These are phyloP conservation scores for Leptopilina drosophilae DNA, from an alignment of 2,888 invertebrate genomes.

Conservation along the genomic window DNA sequence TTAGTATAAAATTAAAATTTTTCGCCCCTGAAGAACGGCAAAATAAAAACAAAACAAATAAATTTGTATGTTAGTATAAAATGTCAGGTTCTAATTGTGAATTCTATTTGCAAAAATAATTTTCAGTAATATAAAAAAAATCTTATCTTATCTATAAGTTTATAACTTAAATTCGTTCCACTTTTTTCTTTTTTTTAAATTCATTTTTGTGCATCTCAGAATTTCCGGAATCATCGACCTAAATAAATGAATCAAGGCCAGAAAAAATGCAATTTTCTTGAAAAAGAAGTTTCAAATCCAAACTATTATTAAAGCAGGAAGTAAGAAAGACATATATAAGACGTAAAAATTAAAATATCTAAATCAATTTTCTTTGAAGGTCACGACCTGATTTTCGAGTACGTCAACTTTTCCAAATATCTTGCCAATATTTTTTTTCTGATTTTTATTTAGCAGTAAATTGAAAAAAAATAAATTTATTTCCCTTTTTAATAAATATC, in stretches of 20 bases:
- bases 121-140: too few species aligned
- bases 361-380: constrained; percentile 35
- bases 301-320: not conserved
- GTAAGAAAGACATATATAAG: not conserved
- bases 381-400: constrained; percentile 25
- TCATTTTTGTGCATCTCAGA: not conserved
- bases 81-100: too few species aligned
- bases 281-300: not conserved
- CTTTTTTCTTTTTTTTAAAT: not conserved
- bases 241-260: not conserved
- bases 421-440: not conserved
- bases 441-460: not conserved
- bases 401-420: not conserved
- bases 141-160: too few species aligned
- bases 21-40: too few species aligned
- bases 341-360: constrained; percentile 7
- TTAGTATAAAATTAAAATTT: too few species aligned
- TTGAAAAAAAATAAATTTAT: not conserved
- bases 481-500: not conserved
- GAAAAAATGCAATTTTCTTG: not conserved
- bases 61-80: too few species aligned
- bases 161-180: too few species aligned
- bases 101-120: too few species aligned
- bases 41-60: too few species aligned
- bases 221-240: not conserved